phyloP scores from a whole-genome alignment of 2,888 invertebrate species.

The Leptopilina drosophilae region DNA sequence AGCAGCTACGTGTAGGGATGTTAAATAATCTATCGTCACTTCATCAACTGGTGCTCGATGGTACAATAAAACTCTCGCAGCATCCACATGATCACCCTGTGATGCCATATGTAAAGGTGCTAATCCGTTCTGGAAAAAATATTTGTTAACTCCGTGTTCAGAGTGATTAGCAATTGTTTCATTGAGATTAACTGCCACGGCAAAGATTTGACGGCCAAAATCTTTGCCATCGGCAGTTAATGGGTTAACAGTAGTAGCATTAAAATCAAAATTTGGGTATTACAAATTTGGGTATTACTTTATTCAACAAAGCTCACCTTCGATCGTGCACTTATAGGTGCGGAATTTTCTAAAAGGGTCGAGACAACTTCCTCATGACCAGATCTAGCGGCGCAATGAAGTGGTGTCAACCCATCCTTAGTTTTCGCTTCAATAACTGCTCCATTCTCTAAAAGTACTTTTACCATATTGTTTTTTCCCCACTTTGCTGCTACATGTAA shows the following conservation, averaged over 20 bases:
- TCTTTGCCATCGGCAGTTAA: no score
- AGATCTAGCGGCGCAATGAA: slow-evolving; percentile 97
- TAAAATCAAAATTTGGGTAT: no score
- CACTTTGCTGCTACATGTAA: slow-evolving; percentile 99
- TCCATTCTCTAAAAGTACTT: slow-evolving; percentile 88
- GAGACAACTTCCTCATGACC: slow-evolving; percentile 97
- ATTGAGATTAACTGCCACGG: no score
- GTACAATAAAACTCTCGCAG: slow-evolving; percentile 92
- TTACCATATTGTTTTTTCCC: slow-evolving; percentile 97
- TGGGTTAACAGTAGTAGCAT: no score
- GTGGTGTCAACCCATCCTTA: slow-evolving; percentile 95
- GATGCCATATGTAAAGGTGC: slow-evolving; percentile 99
- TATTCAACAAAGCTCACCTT: slow-evolving; percentile 81
- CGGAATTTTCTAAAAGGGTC: slow-evolving; percentile 90
- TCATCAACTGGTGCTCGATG: slow-evolving; percentile 99
- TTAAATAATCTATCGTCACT: slow-evolving; percentile 98
- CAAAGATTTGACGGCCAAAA: no score
- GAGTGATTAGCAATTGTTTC: no score
- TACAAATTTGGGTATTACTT: no score
- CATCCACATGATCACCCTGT: slow-evolving; percentile 98
- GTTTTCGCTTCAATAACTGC: slow-evolving; percentile 96
- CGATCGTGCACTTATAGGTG: slow-evolving; percentile 96
- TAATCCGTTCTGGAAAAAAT: slow-evolving; percentile 85
- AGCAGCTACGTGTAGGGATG: slow-evolving; percentile 97
- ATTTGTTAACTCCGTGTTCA: background rate